These are phyloP conservation scores for Xylota segnis DNA, from an alignment of 2,888 invertebrate genomes.

Conservation along the genomic window DNA sequence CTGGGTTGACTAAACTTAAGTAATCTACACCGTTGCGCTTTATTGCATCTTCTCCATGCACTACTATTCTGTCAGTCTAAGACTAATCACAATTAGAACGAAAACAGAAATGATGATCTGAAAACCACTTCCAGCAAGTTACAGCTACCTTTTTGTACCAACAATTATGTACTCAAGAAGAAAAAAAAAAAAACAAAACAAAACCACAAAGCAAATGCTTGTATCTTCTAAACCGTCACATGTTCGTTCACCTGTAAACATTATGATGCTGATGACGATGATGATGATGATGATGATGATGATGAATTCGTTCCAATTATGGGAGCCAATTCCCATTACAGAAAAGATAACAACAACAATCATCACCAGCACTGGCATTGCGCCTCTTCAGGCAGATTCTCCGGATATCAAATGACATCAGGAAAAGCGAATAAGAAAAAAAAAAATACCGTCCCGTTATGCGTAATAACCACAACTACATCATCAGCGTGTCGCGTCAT, in stretches of 20 bases:
- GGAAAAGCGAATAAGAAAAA: slow-evolving; percentile 38
- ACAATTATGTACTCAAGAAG: slow-evolving; percentile 1
- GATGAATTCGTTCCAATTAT: slow-evolving; percentile 56
- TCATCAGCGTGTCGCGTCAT: slow-evolving; percentile 23
- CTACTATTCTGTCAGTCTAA: not conserved
- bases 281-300: slow-evolving; percentile 33
- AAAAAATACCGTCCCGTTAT: slow-evolving; percentile 56
- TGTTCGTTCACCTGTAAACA: slow-evolving; percentile 59
- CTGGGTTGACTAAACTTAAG: slow-evolving; percentile 11
- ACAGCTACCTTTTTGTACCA: slow-evolving; percentile 25
- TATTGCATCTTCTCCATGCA: not conserved
- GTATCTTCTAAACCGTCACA: slow-evolving; percentile 12
- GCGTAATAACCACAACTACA: slow-evolving; percentile 54
- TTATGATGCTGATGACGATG: slow-evolving; percentile 15
- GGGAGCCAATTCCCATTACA: slow-evolving; percentile 47
- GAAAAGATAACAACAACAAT: slow-evolving; percentile 21
- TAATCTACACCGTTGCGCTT: slow-evolving; percentile 23
- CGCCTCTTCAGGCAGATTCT: slow-evolving; percentile 26
- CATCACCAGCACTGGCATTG: slow-evolving; percentile 3
- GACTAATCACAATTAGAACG: slow-evolving; percentile 23
- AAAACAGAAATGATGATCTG: not conserved
- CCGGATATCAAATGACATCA: slow-evolving; percentile 53
- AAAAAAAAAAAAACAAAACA: too few species aligned
- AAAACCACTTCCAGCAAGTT: slow-evolving; percentile 39
- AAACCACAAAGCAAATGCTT: slow-evolving; percentile 24